These are phyloP conservation scores for Palythoa heliodiscus DNA, from an alignment of 92 coral and sea anemone genomes.

Conservation along the genomic window DNA sequence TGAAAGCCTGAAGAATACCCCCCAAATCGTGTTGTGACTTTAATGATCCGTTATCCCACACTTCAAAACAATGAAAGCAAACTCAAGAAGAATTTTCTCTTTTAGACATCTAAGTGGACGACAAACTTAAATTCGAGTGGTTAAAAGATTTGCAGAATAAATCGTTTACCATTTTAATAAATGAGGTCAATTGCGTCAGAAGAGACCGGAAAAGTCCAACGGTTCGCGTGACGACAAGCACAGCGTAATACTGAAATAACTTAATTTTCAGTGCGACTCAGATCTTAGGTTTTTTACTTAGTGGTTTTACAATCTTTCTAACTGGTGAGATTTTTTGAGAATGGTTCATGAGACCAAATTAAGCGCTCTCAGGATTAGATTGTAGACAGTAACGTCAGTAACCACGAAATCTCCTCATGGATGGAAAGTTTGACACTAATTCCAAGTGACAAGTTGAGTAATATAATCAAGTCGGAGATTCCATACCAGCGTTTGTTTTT, in stretches of 20 bases:
- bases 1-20: too few species aligned
- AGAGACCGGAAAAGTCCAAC: neutral
- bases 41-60: too few species aligned
- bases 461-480: neutral
- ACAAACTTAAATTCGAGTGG: too few species aligned
- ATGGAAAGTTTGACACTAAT: constrained; percentile 14
- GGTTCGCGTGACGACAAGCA: neutral
- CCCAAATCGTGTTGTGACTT: too few species aligned
- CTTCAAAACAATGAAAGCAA: too few species aligned
- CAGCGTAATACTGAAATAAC: neutral
- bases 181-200: neutral
- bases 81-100: too few species aligned
- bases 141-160: neutral
- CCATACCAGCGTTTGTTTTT: neutral
- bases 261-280: too few species aligned
- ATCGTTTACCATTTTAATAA: neutral
- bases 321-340: neutral
- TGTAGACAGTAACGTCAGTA: neutral
- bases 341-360: neutral
- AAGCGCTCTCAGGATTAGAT: neutral
- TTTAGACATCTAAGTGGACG: too few species aligned
- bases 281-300: neutral
- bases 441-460: neutral
- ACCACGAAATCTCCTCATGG: neutral
- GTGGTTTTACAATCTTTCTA: neutral